phyloP scores from a whole-genome alignment of 2,797 vertebrate species.

The Podarcis siculus region DNA sequence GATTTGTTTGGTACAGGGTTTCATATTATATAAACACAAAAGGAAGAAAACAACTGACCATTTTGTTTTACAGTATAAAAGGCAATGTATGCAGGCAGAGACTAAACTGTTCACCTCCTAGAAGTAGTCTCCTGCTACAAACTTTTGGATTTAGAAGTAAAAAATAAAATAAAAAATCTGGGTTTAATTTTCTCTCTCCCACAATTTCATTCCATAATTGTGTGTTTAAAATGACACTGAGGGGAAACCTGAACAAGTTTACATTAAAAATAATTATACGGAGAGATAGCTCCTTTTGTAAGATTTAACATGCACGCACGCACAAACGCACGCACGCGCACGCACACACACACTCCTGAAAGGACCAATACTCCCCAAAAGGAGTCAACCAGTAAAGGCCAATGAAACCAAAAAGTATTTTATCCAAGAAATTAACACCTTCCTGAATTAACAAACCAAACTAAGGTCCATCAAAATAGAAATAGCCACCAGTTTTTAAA shows the following conservation, averaged over 20 bases:
- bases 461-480: no score
- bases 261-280: not conserved
- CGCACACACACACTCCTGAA: no score
- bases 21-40: not conserved
- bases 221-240: not conserved
- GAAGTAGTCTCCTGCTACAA: not conserved
- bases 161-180: no score
- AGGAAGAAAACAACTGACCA: no score
- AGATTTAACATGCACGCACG: no score
- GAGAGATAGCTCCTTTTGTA: not conserved
- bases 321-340: no score
- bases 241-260: not conserved
- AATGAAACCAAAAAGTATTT: no score
- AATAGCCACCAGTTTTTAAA: no score
- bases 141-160: not conserved
- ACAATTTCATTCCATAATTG: not conserved
- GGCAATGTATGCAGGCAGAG: not conserved
- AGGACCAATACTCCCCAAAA: not conserved
- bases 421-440: no score
- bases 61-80: not conserved
- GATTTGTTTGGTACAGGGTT: not conserved
- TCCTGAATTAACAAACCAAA: no score
- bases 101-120: not conserved
- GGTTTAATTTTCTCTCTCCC: not conserved
- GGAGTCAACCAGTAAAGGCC: no score